These are phyloP conservation scores for Urocyon cinereoargenteus DNA, from an alignment of 2,797 vertebrate genomes.

Conservation along the genomic window DNA sequence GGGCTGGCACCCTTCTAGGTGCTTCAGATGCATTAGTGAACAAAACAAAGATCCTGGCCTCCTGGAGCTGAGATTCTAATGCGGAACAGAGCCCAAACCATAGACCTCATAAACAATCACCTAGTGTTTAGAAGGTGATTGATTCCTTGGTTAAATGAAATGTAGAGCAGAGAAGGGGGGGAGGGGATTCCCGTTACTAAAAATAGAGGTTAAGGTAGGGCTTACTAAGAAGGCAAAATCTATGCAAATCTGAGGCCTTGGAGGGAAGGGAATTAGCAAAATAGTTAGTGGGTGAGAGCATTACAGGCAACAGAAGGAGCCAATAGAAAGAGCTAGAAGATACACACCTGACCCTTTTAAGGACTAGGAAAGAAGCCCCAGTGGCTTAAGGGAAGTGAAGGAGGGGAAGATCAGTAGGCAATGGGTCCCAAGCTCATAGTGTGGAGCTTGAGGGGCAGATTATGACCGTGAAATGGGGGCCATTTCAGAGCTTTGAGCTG, in stretches of 20 bases:
- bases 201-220: neutral
- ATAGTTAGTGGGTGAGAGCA: neutral
- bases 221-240: neutral
- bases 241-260: neutral
- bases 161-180: neutral
- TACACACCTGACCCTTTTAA: neutral
- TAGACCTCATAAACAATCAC: neutral
- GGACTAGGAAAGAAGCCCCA: neutral
- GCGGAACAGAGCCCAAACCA: neutral
- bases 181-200: neutral
- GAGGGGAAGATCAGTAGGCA: neutral
- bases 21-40: neutral
- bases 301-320: neutral
- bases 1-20: neutral
- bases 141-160: neutral
- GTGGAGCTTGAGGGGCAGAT: neutral
- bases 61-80: neutral
- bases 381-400: neutral
- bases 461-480: neutral
- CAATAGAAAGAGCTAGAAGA: neutral
- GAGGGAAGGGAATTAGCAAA: neutral
- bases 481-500: neutral
- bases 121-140: neutral
- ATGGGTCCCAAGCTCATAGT: neutral
- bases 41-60: neutral